Percentiles rank a stretch among this genome's conserved stretches.
Conservation (phyloP, 2,797 vertebrate species). For the Naso thynnoides region DNA sequence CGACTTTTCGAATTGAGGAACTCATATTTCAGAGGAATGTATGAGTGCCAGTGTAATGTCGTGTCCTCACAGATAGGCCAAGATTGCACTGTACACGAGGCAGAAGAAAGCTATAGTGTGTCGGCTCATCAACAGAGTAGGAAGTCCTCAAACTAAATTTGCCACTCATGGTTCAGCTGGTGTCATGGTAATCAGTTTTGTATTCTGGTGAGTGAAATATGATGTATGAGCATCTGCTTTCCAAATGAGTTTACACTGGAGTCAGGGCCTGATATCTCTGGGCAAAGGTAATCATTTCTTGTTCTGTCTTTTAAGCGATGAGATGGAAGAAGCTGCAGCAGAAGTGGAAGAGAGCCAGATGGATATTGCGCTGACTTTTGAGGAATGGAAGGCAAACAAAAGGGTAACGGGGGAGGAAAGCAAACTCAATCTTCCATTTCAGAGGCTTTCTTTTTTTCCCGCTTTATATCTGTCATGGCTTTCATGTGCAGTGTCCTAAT, state of each 20-base stretch:
- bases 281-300: constrained; percentile 86
- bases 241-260: constrained; percentile 87
- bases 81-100: constrained; percentile 31
- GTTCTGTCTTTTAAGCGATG: constrained; percentile 76
- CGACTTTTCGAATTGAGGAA: constrained; percentile 37
- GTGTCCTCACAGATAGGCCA: constrained; percentile 35
- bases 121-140: constrained; percentile 54
- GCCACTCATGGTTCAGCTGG: constrained; percentile 77
- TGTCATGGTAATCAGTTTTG: constrained; percentile 86
- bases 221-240: constrained; percentile 84
- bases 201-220: constrained; percentile 83
- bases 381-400: constrained; percentile 80
- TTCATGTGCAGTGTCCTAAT: constrained; percentile 59
- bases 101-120: constrained; percentile 20
- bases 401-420: constrained; percentile 68
- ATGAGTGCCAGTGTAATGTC: constrained; percentile 31
- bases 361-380: constrained; percentile 77
- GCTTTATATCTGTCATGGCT: constrained; percentile 49
- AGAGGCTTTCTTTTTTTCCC: constrained; percentile 2
- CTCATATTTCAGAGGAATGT: constrained; percentile 40
- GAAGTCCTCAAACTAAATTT: constrained; percentile 81
- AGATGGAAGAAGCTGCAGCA: constrained; percentile 66
- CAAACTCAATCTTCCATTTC: constrained; percentile 77
- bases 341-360: constrained; percentile 69
- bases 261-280: constrained; percentile 83